Evolutionary conservation across 92 coral and sea anemone species (phyloP), one percentile per base, ranked within the genome.

Genomic region (Muricea muricata): DNA sequence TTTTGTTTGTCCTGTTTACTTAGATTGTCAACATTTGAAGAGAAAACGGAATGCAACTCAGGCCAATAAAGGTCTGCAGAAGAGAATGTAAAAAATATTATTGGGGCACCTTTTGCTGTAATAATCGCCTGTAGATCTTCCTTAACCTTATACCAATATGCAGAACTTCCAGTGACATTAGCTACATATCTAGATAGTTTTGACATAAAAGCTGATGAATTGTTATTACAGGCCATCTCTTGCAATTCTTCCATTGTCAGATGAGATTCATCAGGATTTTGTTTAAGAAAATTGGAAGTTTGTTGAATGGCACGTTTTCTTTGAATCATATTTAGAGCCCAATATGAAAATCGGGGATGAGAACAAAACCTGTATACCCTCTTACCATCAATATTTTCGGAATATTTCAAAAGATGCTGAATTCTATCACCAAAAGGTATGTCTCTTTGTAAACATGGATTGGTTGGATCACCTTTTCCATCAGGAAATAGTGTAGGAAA

Each of bases 71-170:
- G 74, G 63, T 82, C 90, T 71, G 84, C 87, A 66, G 91, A 78
- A 24, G 91, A 83, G 39, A 88, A 88, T 76, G 85, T 88, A 33
- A 83, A 88, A 78, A 88, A 88, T 82, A 84, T 75, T 52, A 85
- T 86, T 80, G 92, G 89, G 72, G 88, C 75, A 39, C 90, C 90
- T 25, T 39, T 84, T 61, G 74, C 68, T 39, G 13, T 32, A 73
- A 90, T 81, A 11, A 90, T 86, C 81, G 80, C 91, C 68, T 88
- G 90, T 60, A 93, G 83, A 21, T 93, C 93, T 55, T 92, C 96
- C 83, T 80, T 87, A 26, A 89, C 89, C 60, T 88, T 93, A 67
- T 34, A 48, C 97, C 97, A 93, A 75, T 90, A 93, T 47, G 93
- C 83, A 89, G 70, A 61, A 55, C 78, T 84, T 39, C 92, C 89